phyloP scores from a whole-genome alignment of 2,797 vertebrate genomes.

The Diceros bicornis region DNA sequence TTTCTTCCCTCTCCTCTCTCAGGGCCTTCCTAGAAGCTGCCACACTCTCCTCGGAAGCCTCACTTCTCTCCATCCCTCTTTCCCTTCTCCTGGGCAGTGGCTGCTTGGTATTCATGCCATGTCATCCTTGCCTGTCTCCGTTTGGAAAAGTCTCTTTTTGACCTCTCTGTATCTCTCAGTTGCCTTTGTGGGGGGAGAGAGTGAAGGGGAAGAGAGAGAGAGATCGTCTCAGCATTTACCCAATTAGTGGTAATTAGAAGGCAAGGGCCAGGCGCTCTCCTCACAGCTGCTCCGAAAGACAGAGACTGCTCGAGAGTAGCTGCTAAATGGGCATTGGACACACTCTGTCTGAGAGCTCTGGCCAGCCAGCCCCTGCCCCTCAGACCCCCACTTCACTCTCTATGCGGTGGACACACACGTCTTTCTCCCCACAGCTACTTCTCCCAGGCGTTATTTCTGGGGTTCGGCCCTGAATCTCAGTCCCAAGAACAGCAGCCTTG shows the following conservation, averaged over 20 bases:
- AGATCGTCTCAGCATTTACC: constrained; percentile 55
- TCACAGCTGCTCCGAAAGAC: constrained; percentile 49
- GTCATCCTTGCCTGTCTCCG: not conserved
- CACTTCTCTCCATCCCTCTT: not conserved
- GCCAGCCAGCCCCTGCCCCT: not conserved
- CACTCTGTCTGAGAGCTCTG: not conserved
- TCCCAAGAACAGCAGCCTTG: not conserved
- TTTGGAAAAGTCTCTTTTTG: constrained; percentile 71
- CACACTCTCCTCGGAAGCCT: not conserved
- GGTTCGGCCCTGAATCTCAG: constrained; percentile 28
- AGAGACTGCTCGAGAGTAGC: constrained; percentile 17
- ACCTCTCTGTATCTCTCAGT: constrained; percentile 71
- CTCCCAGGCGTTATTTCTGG: not conserved
- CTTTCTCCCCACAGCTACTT: not conserved
- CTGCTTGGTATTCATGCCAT: constrained; percentile 67
- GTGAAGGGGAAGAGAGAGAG: constrained; percentile 44
- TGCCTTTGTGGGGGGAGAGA: constrained; percentile 7
- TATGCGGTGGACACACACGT: accelerated
- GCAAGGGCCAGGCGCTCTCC: constrained; percentile 18
- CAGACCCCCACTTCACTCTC: not conserved
- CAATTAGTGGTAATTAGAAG: constrained; percentile 65
- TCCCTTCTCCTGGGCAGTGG: not conserved
- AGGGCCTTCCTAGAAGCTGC: not conserved
- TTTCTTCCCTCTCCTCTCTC: not conserved
- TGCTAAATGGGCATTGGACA: constrained; percentile 38